Base-by-base conservation (phyloP, 1,140 invertebrate species). In the Diplogasteroides magnus region DNA sequence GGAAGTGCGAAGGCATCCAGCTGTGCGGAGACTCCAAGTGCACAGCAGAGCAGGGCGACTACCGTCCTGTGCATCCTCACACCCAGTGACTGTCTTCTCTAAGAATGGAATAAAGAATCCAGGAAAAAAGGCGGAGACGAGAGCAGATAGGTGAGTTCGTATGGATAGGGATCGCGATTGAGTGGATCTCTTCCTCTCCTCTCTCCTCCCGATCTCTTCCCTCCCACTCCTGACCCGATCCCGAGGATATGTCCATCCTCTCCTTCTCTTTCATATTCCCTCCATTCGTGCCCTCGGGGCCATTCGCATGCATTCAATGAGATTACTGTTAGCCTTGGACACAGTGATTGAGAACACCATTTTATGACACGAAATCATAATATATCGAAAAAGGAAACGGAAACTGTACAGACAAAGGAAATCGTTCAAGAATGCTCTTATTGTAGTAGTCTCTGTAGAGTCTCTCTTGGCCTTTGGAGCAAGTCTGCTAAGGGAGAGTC, bases 361-460 rank as follows among this genome's bases (percentile, higher is more conserved):
- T 62, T 62, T 31, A 31, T 29, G 48, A 48, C 19, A 59, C 27
- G 59, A 67, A 59, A 67, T 13, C n/a, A 3, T 66, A 59, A 28
- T 58, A 66, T 25, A 58, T 23, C 26, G 14, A 29, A 11, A 28
- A 57, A 32, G 2, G 59, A 56, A 31, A 23, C 32, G 65, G 59
- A 31, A 67, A 31, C 13, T 67, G 56, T 55, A 31, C 57, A 57
- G 59, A 59, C 59, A 31, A 67, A 56, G 65, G 57, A 31, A 60
- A 27, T 67, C 65, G 65, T 56, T 58, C 32, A 55, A 56, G 65
- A 31, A 58, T 31, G 65, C 55, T 67, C 48, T 48, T 78, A 72
- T 81, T 71, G n/a, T 31, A 83, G 73, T 11, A 81, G 68, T 71
- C 82, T 79, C 64, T 83, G 74, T n/a, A 81, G 71, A 61, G 78